phyloP scores from a whole-genome alignment of 1,140 invertebrate genomes.

The Temnothorax curvispinosus region DNA sequence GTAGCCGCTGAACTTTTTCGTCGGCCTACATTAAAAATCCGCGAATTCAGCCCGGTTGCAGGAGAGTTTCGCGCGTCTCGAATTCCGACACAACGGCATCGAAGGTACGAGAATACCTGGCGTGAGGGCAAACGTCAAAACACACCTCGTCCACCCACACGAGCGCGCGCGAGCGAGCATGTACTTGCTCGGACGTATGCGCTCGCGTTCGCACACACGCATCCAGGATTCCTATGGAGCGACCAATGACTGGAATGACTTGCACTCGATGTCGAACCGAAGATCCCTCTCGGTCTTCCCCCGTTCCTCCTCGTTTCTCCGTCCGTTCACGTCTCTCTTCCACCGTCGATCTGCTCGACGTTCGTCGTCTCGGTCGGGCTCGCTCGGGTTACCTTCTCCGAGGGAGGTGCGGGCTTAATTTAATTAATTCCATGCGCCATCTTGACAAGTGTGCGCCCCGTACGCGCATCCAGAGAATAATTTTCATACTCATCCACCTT shows the following conservation, averaged over 20 bases:
- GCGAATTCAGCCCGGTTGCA: conserved; percentile 58
- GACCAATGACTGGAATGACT: conserved; percentile 85
- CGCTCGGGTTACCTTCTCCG: conserved; percentile 75
- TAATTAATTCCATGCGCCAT: conserved; percentile 84
- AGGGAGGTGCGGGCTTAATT: conserved; percentile 83
- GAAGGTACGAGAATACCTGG: conserved; percentile 78
- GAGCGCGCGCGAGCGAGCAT: conserved; percentile 46
- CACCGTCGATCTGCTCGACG: conserved; percentile 49
- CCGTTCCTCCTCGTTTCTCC: conserved; percentile 46
- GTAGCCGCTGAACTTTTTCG: not conserved
- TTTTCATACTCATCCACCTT: conserved; percentile 81
- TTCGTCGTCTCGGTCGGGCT: conserved; percentile 62
- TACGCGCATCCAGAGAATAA: conserved; percentile 77
- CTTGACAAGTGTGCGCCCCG: conserved; percentile 81
- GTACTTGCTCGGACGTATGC: conserved; percentile 63
- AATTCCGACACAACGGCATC: conserved; percentile 78
- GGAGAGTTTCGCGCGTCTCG: conserved; percentile 72
- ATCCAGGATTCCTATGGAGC: conserved; percentile 81
- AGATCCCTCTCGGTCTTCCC: conserved; percentile 77
- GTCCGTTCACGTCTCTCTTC: conserved; percentile 47
- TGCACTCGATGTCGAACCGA: conserved; percentile 84
- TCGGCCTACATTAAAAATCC: conserved; percentile 61
- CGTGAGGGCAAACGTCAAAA: conserved; percentile 84
- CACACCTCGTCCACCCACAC: conserved; percentile 81
- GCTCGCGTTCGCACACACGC: conserved; percentile 61